phyloP scores from a whole-genome alignment of 1,140 invertebrate genomes.

The Drepana arcuata region DNA sequence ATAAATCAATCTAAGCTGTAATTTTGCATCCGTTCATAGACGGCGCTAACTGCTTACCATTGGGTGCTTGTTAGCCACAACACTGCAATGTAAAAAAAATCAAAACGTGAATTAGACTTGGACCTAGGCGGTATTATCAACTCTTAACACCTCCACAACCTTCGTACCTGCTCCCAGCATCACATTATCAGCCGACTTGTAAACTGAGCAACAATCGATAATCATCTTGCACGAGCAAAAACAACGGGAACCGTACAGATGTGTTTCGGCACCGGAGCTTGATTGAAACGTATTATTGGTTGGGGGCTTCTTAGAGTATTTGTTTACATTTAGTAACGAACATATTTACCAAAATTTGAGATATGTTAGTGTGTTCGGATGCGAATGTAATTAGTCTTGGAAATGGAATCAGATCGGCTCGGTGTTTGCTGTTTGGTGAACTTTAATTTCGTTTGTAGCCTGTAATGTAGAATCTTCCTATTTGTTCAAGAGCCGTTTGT shows the following conservation, averaged over 20 bases:
- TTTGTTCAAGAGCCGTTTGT: neutral
- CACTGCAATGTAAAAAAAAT: neutral
- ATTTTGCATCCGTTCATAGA: neutral
- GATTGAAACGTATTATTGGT: neutral
- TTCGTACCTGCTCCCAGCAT: conserved; percentile 28
- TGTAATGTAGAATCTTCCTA: neutral
- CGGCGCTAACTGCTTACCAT: no score
- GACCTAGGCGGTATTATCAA: conserved; percentile 2
- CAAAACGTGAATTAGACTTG: conserved; percentile 11
- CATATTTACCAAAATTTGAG: neutral
- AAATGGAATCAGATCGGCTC: no score
- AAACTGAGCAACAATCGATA: conserved; percentile 67
- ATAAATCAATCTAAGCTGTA: neutral
- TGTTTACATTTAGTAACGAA: neutral
- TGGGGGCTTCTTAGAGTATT: neutral
- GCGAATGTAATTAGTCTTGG: neutral
- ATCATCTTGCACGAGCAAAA: conserved; percentile 45
- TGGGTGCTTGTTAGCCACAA: neutral
- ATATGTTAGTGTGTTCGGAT: neutral
- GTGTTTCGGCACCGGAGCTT: neutral
- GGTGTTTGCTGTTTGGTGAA: no score
- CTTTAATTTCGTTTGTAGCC: no score
- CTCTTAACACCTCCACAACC: conserved; percentile 22
- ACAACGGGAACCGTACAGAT: conserved; percentile 10
- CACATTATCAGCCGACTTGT: conserved; percentile 59